These are phyloP conservation scores for Eudyptes chrysolophus DNA, from an alignment of 2,113 vertebrate species.

Conservation along the genomic window DNA sequence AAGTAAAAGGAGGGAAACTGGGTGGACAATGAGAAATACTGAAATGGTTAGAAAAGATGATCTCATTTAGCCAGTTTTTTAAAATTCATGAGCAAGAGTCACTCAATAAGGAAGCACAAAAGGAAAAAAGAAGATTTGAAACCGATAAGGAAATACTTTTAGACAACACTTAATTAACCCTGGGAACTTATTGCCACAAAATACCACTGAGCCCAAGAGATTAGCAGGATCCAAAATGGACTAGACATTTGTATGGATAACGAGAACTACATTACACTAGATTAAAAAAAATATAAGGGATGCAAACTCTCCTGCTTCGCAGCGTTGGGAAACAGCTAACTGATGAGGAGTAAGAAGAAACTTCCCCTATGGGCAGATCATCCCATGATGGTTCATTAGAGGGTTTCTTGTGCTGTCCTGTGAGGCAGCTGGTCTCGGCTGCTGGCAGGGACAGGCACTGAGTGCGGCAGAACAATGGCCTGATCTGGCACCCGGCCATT, in stretches of 20 bases:
- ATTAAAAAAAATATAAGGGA: not conserved
- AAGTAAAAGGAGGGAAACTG: not conserved
- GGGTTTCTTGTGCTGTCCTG: not conserved
- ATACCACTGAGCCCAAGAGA: not conserved
- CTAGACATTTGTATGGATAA: not conserved
- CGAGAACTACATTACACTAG: not conserved
- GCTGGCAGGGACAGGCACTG: accelerated
- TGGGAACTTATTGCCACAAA: not conserved
- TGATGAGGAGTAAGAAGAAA: not conserved
- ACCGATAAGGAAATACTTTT: not conserved
- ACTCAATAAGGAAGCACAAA: not conserved
- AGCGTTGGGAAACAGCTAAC: not conserved
- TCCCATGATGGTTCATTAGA: not conserved
- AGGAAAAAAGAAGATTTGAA: not conserved
- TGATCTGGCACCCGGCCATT: not conserved
- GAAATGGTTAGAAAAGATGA: not conserved
- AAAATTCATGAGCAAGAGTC: not conserved
- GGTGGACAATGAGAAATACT: not conserved
- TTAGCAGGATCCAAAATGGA: not conserved
- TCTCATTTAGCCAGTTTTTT: not conserved
- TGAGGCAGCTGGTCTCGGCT: not conserved
- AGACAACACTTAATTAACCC: not conserved
- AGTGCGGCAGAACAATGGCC: not conserved
- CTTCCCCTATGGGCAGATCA: not conserved
- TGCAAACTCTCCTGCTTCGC: not conserved